A percentile compares a stretch with the other conserved stretches of the same genome.
Conservation (phyloP, 30 jellyfish, hydroid and myxozoan genomes). For the Phacellophora camtschatica region DNA sequence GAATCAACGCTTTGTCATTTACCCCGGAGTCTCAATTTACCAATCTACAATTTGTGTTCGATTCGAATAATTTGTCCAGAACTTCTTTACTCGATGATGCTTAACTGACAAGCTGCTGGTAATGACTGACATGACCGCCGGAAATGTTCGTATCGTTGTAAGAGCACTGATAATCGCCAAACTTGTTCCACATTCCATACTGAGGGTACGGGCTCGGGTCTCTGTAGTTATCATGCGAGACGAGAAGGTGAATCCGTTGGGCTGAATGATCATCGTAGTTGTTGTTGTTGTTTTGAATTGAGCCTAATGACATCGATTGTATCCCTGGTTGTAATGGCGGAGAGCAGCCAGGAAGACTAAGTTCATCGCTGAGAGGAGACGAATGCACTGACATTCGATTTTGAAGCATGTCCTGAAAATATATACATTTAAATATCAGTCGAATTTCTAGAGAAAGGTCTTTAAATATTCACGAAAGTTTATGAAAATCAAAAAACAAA, state of each 20-base stretch:
- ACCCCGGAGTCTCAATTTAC: too few relatives aligned
- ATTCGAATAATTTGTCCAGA: too few relatives aligned
- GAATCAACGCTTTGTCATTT: too few relatives aligned
- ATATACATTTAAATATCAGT: neutral
- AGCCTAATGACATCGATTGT: constrained; percentile 1
- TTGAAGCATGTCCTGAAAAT: constrained; percentile 52
- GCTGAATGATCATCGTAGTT: neutral
- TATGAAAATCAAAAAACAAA: neutral
- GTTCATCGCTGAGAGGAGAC: constrained; percentile 53
- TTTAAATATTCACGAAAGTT: neutral
- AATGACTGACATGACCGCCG: constrained; percentile 1
- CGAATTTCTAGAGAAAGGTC: neutral
- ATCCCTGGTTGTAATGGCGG: constrained; percentile 46
- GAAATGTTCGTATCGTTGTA: constrained; percentile 12
- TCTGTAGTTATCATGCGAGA: constrained; percentile 20
- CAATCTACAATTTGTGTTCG: too few relatives aligned
- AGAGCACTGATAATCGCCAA: constrained; percentile 32
- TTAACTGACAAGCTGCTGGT: constrained; percentile 42
- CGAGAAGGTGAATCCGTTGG: constrained; percentile 28
- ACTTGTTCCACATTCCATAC: constrained; percentile 47
- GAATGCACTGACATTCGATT: constrained; percentile 43
- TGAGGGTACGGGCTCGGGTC: constrained; percentile 33
- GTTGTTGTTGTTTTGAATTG: constrained; percentile 8
- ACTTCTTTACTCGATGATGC: neutral
- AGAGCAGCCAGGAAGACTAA: constrained; percentile 65